phyloP scores from a whole-genome alignment of 2,888 invertebrate species.

The Drosophila kokeensis region DNA sequence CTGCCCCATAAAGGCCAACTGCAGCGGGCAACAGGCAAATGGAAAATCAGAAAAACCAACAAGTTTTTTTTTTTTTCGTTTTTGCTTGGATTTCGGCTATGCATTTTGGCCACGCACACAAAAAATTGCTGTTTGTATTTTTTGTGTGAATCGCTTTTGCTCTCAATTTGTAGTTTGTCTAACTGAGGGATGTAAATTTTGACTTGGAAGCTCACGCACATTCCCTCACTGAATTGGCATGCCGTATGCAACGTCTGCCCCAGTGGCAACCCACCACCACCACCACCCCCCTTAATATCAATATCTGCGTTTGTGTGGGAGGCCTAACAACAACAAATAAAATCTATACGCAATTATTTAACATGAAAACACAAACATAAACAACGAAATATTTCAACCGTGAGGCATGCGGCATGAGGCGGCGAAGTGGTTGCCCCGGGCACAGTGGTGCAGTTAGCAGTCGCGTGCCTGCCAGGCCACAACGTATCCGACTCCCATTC shows the following conservation, averaged over 20 bases:
- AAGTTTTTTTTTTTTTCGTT: background rate
- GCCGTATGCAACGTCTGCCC: constrained; percentile 48
- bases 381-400: constrained; percentile 38
- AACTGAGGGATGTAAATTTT: constrained; percentile 51
- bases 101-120: constrained; percentile 43
- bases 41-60: constrained; percentile 23
- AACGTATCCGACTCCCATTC: constrained; percentile 59
- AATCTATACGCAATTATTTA: constrained; percentile 78
- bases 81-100: constrained; percentile 23
- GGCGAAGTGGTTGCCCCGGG: constrained; percentile 66
- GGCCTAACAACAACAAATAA: constrained; percentile 65
- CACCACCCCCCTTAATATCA: background rate
- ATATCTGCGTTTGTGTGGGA: constrained; percentile 16
- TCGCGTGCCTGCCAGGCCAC: constrained; percentile 76
- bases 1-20: constrained; percentile 25
- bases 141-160: constrained; percentile 26
- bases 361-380: constrained; percentile 64
- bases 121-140: constrained; percentile 1
- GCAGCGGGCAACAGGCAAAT: constrained; percentile 32
- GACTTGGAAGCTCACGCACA: constrained; percentile 63
- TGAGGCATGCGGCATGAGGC: constrained; percentile 36
- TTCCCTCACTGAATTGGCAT: constrained; percentile 69
- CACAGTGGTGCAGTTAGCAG: constrained; percentile 71
- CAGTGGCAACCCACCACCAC: constrained; percentile 5
- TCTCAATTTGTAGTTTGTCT: constrained; percentile 51